These are phyloP conservation scores for Tachina fera DNA, from an alignment of 2,888 invertebrate genomes.

Conservation along the genomic window DNA sequence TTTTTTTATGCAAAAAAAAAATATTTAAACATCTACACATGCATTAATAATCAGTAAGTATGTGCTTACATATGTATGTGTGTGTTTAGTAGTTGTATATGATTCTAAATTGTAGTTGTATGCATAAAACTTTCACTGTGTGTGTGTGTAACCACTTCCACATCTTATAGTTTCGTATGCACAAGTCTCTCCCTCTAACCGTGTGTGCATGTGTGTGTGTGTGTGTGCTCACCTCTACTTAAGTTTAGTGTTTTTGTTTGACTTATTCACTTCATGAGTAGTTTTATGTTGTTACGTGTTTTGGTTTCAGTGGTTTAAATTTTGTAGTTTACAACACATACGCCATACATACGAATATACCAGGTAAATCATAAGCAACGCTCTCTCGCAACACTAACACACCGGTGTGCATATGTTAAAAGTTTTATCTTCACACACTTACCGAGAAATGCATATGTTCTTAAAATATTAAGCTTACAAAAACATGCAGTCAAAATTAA, in stretches of 20 bases:
- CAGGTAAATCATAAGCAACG: slow-evolving; percentile 19
- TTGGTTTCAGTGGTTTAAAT: slow-evolving; percentile 64
- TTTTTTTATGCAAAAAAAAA: background rate
- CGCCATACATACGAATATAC: background rate
- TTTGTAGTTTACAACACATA: slow-evolving; percentile 51
- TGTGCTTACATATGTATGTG: too few species aligned
- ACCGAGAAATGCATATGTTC: slow-evolving; percentile 27
- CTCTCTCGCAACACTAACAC: background rate
- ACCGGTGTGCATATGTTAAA: background rate
- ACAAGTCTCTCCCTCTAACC: too few species aligned
- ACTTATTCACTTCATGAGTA: slow-evolving; percentile 57
- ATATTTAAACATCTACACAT: background rate
- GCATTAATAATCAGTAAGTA: background rate
- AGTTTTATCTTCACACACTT: slow-evolving; percentile 30
- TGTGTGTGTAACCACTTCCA: background rate
- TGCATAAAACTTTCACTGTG: background rate
- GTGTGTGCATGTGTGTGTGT: background rate
- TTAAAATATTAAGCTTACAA: slow-evolving; percentile 27
- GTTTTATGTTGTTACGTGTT: slow-evolving; percentile 64
- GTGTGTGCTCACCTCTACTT: slow-evolving; percentile 8
- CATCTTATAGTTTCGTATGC: background rate
- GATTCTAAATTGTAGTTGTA: background rate
- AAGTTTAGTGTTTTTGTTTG: slow-evolving; percentile 49
- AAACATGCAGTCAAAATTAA: slow-evolving; percentile 27
- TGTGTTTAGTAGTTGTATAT: slow-evolving; percentile 4